Evolutionary conservation across 2,888 invertebrate species (phyloP).

Genomic region (Lagria hirta): DNA sequence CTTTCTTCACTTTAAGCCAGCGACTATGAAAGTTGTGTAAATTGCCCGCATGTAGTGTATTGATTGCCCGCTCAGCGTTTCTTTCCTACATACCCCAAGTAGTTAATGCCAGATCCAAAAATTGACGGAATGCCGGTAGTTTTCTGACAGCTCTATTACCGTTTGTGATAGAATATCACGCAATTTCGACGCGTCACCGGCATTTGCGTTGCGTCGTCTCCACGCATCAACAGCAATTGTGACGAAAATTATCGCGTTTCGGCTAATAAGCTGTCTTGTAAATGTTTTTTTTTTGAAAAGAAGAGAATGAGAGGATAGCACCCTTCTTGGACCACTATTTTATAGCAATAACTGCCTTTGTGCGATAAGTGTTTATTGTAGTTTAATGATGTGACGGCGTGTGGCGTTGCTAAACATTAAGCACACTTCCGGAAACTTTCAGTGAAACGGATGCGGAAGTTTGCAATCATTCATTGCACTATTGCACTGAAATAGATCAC

Average conservation of each 20-base stretch:
- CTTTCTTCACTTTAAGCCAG: too few species aligned
- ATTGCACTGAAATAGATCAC: too few species aligned
- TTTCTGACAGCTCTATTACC: constrained; percentile 25
- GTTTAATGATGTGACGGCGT: constrained; percentile 48
- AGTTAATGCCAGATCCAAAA: constrained; percentile 21
- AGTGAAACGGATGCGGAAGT: constrained; percentile 45
- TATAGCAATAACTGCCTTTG: constrained; percentile 46
- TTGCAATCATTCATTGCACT: constrained; percentile 37
- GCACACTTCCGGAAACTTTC: constrained; percentile 45
- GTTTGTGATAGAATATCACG: constrained; percentile 21
- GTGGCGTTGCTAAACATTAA: constrained; percentile 41
- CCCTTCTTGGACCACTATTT: constrained; percentile 35
- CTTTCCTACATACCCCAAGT: constrained; percentile 2
- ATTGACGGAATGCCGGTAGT: constrained; percentile 25
- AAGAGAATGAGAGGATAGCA: constrained; percentile 12
- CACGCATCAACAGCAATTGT: constrained; percentile 1
- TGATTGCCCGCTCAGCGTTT: too few species aligned
- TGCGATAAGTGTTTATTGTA: constrained; percentile 50
- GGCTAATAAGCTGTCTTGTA: constrained; percentile 18
- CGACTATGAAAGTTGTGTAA: too few species aligned
- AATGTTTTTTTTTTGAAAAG: constrained; percentile 13
- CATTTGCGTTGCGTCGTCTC: constrained; percentile 15
- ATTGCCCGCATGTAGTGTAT: too few species aligned
- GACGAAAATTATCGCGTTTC: constrained; percentile 11
- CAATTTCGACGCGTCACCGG: constrained; percentile 26